Conservation (phyloP, 37 sponge, comb jelly and placozoan genomes). For the Aplysina aerophoba region DNA sequence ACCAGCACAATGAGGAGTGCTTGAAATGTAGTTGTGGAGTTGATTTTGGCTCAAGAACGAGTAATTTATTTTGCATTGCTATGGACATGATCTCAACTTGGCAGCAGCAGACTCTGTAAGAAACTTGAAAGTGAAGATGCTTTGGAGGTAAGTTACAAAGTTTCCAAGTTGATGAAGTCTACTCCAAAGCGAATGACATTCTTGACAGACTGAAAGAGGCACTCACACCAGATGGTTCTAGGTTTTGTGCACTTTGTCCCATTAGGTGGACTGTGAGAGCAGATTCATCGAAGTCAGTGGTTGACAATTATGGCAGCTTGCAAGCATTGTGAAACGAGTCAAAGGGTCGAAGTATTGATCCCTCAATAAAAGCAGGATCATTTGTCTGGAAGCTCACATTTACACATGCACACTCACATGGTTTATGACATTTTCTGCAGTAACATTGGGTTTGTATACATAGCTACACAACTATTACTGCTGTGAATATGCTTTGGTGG, state of each 20-base stretch:
- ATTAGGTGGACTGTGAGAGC: slow-evolving; percentile 46
- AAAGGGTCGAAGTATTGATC: not conserved
- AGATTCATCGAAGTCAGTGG: slow-evolving; percentile 10
- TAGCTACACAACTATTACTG: too few relatives aligned
- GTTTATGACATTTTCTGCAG: too few relatives aligned
- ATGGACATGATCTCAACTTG: not conserved
- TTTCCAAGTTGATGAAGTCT: slow-evolving; percentile 5
- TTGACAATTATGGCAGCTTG: slow-evolving; percentile 16
- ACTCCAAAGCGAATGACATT: slow-evolving; percentile 26
- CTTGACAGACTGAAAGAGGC: slow-evolving; percentile 36
- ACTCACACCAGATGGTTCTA: slow-evolving; percentile 12
- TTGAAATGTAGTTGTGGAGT: slow-evolving; percentile 5
- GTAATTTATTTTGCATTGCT: not conserved
- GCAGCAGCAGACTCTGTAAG: not conserved
- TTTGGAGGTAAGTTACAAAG: not conserved
- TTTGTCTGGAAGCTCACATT: slow-evolving; percentile 38
- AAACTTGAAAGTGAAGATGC: slow-evolving; percentile 7
- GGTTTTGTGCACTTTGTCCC: slow-evolving; percentile 21
- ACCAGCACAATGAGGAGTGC: slow-evolving; percentile 17
- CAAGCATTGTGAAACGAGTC: slow-evolving; percentile 22
- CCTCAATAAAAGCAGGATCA: slow-evolving; percentile 40
- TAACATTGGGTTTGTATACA: too few relatives aligned
- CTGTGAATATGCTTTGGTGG: too few relatives aligned
- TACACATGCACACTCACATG: too few relatives aligned
- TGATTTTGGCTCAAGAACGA: slow-evolving; percentile 1